Evolutionary conservation across 2,888 invertebrate genomes (phyloP), one percentile per base, ranked within the genome.

Genomic region (Chrysolina haemoptera): DNA sequence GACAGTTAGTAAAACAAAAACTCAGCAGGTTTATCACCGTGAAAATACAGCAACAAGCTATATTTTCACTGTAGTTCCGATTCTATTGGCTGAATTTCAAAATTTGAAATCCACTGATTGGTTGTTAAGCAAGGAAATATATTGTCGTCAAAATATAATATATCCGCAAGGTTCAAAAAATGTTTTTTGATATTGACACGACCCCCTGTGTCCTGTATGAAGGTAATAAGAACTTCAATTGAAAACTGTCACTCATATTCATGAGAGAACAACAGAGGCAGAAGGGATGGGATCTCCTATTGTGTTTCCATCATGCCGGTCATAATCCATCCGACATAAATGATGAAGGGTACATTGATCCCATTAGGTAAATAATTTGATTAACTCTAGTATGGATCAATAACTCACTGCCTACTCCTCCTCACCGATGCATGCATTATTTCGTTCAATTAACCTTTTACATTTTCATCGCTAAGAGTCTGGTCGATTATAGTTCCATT

Each of bases 371-470:
- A 18, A 53, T 53, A 53, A 53, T 53, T 53, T 20, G 18, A 53
- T 53, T 20, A 53, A 10, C 12, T 9, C 20, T 10, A 53, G 22
- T 20, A 18, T 4, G 53, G 20, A 53, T 53, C 53, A 12, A 53
- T 53, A 53, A 20, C 53, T 22, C 12, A 11, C 22, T 20, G 20
- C 18, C 12, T 12, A 53, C 10, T 53, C 12, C 53, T 1, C 20
- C 53, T 20, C 53, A 5, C 20, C 12, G 53, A 20, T 53, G 20
- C 16, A 22, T 20, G 11, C 53, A 20, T 53, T 53, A 53, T 53
- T 53, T 53, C 18, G 53, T 53, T 53, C 53, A 53, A 53, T 53
- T 53, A 53, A 53, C 53, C 53, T 53, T 53, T 53, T 20, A 20
- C 20, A 18, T 53, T 53, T 22, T 22, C 53, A 53, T 53, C 53